Conservation (phyloP, 1,140 invertebrate species). For the Lordiphosa mommai region DNA sequence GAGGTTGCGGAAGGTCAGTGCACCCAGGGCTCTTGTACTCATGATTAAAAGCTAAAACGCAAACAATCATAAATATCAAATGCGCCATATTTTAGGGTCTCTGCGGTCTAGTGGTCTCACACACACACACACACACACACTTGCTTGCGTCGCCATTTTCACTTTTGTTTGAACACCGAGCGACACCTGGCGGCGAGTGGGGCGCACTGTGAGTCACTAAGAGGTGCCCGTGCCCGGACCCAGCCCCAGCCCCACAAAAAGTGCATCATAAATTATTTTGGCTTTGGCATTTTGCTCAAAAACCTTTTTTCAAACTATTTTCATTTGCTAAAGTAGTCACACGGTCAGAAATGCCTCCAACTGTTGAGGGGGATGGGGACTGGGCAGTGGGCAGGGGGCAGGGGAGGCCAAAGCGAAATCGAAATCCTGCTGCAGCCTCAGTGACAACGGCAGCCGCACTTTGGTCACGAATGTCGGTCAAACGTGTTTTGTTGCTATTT, state of each 20-base stretch:
- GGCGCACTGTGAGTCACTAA: slow-evolving; percentile 49
- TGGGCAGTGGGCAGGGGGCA: slow-evolving; percentile 1
- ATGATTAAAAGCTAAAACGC: slow-evolving; percentile 68
- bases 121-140: neutral
- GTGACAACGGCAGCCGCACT: slow-evolving; percentile 53
- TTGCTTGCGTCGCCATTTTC: slow-evolving; percentile 34
- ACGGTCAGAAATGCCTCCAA: slow-evolving; percentile 45
- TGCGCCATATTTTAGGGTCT: slow-evolving; percentile 71
- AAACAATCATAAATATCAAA: slow-evolving; percentile 75
- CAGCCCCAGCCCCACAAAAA: slow-evolving; percentile 42
- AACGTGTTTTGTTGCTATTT: slow-evolving; percentile 76
- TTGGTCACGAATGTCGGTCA: slow-evolving; percentile 77
- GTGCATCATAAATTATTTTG: slow-evolving; percentile 76
- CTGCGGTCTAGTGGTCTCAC: slow-evolving; percentile 6
- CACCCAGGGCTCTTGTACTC: slow-evolving; percentile 37
- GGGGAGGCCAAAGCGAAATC: slow-evolving; percentile 63
- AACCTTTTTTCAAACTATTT: slow-evolving; percentile 60
- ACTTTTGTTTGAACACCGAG: slow-evolving; percentile 61
- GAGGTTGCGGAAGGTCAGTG: slow-evolving; percentile 69
- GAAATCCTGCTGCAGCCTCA: slow-evolving; percentile 40
- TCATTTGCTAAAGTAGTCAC: slow-evolving; percentile 77
- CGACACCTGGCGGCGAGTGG: slow-evolving; percentile 57
- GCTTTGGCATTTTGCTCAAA: slow-evolving; percentile 35
- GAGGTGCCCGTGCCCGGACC: slow-evolving; percentile 6
- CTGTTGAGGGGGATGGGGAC: slow-evolving; percentile 1